A percentile compares a stretch with the other conserved stretches of the same genome.
Conservation (phyloP, 1,140 invertebrate species). For the Neuroterus valhalla region DNA sequence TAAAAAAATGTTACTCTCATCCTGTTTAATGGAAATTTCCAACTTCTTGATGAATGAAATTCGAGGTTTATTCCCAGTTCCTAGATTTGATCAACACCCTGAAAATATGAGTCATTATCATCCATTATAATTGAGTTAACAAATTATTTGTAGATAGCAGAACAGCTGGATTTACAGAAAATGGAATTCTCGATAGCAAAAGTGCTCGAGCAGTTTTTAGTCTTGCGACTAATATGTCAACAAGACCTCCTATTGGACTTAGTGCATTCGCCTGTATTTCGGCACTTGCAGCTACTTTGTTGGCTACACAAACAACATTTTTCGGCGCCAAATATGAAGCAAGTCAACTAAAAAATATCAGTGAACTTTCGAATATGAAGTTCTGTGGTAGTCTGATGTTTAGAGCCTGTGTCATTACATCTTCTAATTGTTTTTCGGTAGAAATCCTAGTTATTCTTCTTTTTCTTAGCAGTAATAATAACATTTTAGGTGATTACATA, state of each 20-base stretch:
- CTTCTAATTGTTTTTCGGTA: conserved; percentile 73
- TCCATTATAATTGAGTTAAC: conserved; percentile 61
- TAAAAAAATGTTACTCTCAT: no score
- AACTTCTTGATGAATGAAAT: no score
- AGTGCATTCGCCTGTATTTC: conserved; percentile 71
- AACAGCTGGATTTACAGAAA: conserved; percentile 70
- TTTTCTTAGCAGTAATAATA: conserved; percentile 34
- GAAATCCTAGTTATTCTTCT: conserved; percentile 42
- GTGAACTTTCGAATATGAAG: conserved; percentile 65
- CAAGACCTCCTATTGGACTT: conserved; percentile 65
- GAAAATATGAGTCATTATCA: no score
- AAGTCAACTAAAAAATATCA: conserved; percentile 62
- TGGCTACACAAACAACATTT: conserved; percentile 72
- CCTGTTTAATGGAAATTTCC: no score
- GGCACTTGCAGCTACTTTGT: conserved; percentile 62
- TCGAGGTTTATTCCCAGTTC: no score
- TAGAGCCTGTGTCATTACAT: conserved; percentile 79
- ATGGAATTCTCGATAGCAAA: conserved; percentile 58
- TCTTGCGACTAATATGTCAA: conserved; percentile 69
- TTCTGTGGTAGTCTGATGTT: conserved; percentile 77
- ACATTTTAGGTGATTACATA: background rate
- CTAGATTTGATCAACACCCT: no score
- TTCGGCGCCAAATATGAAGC: conserved; percentile 68
- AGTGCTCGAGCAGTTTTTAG: conserved; percentile 64
- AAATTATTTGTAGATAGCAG: conserved; percentile 66